Conservation (phyloP, 35 echinoderm and acorn worm species). For the Strongylocentrotus purpuratus region DNA sequence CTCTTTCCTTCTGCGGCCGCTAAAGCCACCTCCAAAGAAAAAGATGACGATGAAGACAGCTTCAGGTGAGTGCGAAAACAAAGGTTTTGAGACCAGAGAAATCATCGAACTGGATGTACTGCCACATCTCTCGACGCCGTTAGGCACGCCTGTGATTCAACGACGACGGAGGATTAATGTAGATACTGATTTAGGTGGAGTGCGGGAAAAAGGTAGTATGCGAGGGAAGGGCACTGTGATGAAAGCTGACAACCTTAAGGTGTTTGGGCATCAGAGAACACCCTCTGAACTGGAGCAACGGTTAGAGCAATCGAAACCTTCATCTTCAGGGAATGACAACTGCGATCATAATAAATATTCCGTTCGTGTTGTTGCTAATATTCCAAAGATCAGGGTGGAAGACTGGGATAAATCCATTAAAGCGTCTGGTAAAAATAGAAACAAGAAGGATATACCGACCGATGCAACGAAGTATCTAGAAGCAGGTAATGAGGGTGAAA, state of each 20-base stretch:
- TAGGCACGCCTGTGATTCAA: slow-evolving; percentile 21
- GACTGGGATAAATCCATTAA: background rate
- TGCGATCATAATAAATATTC: background rate
- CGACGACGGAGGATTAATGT: background rate
- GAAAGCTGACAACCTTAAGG: background rate
- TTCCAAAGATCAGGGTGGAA: background rate
- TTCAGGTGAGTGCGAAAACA: background rate
- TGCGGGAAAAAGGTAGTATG: background rate
- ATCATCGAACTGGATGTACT: background rate
- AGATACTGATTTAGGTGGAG: background rate
- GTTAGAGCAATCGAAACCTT: background rate
- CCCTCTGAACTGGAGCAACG: background rate
- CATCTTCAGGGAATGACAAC: background rate
- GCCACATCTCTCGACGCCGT: background rate
- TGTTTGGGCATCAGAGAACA: background rate
- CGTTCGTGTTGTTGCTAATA: background rate
- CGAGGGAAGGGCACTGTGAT: background rate
- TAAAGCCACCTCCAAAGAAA: background rate
- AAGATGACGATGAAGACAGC: background rate
- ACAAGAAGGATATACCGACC: background rate
- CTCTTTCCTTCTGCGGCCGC: background rate
- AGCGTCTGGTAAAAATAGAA: background rate
- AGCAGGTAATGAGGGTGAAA: background rate
- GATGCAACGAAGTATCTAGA: background rate
- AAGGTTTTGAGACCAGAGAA: background rate